These are phyloP conservation scores for Xiphophorus birchmanni DNA, from an alignment of 2,797 vertebrate genomes.

Conservation along the genomic window DNA sequence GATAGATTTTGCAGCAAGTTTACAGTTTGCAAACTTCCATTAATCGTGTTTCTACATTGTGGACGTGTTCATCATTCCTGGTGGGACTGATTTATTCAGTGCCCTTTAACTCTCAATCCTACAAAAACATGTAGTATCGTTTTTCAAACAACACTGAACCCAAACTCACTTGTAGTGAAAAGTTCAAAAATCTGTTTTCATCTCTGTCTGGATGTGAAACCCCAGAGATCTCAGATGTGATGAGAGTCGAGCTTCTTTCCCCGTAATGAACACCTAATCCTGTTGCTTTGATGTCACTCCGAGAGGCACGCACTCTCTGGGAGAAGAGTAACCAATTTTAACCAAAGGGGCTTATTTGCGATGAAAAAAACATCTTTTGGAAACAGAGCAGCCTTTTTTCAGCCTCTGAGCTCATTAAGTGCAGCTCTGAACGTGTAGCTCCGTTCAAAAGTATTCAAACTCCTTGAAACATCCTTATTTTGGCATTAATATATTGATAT, in stretches of 20 bases:
- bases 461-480: not conserved
- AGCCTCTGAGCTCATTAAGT: slow-evolving; percentile 2
- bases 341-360: slow-evolving; percentile 15
- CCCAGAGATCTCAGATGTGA: not conserved
- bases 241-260: slow-evolving; percentile 1
- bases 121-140: not conserved
- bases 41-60: not conserved
- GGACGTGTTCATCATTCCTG: not conserved
- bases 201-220: not conserved
- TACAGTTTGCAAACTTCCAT: not conserved
- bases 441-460: not conserved
- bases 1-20: not conserved
- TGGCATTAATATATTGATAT: not conserved
- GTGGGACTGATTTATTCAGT: slow-evolving; percentile 5
- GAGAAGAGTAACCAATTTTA: slow-evolving; percentile 17
- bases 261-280: slow-evolving; percentile 48
- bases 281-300: slow-evolving; percentile 43
- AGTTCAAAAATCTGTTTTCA: slow-evolving; percentile 3
- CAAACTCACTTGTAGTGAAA: not conserved
- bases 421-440: not conserved
- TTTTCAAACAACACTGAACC: slow-evolving; percentile 1
- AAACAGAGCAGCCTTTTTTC: slow-evolving; percentile 24
- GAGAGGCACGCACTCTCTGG: slow-evolving; percentile 17
- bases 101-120: not conserved
- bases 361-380: slow-evolving; percentile 28